Evolutionary conservation across 2,888 invertebrate species (phyloP), one percentile per base, ranked within the genome.

Genomic region (Atrina japonica): DNA sequence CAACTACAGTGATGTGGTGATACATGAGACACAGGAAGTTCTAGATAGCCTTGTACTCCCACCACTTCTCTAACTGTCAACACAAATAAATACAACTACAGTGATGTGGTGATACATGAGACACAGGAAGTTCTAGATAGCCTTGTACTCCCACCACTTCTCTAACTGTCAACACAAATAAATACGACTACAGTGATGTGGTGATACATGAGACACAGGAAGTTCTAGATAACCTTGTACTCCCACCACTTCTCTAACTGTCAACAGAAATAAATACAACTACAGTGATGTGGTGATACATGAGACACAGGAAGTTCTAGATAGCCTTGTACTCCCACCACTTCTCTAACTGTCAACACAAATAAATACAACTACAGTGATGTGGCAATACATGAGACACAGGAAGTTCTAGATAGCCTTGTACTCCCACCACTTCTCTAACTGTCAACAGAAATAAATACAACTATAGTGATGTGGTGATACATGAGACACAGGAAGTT

Each of bases 251-350:
- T 88, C 72, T 92, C 92, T 47, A 92, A 75, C 91, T 91, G 77
- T 59, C 78, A 75, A 41, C 18, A 29, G 21, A 59, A 43, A 18
- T 14, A 52, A 53, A 18, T n/a, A n/a, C n/a, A n/a, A n/a, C n/a
- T n/a, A n/a, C n/a, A n/a, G n/a, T n/a, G n/a, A n/a, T n/a, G n/a
- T 0, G 93, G 93, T 50, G 92, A 83, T 16, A 92, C 80, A 0
- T 93, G 93, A 14, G 89, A 78, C 25, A n/a, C n/a, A 91, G 93
- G 89, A 29, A 91, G 78, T 56, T 90, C 88, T 64, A 93, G 89
- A 83, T 93, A 93, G 92, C 93, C 75, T 92, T 91, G 41, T 92
- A 90, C 80, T 92, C 92, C 93, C 93, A 93, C 92, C 93, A 93
- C 77, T 89, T 88, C 72, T 92, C 92, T 47, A 92, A 75, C 91